Conservation (phyloP, 2,797 vertebrate genomes). For the Sphaeramia orbicularis region DNA sequence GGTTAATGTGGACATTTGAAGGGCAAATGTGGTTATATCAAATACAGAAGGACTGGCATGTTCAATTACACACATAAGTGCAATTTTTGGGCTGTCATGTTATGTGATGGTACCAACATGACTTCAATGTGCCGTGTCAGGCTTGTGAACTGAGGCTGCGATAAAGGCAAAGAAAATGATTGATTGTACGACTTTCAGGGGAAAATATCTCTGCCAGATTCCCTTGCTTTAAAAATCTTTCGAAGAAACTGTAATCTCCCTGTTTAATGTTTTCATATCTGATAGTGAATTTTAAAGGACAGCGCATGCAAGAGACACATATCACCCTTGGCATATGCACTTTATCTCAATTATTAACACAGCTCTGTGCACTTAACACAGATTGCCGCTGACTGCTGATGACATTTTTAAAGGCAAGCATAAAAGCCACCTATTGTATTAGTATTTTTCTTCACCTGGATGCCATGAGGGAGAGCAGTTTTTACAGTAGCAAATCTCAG, state of each 20-base stretch:
- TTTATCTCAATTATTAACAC: constrained; percentile 63
- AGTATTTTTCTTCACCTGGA: constrained; percentile 64
- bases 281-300: constrained; percentile 30
- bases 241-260: constrained; percentile 47
- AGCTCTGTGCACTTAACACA: constrained; percentile 29
- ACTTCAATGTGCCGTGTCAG: constrained; percentile 59
- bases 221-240: constrained; percentile 30
- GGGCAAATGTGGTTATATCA: constrained; percentile 56
- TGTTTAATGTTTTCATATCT: constrained; percentile 45
- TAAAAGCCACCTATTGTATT: constrained; percentile 57
- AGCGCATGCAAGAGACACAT: constrained; percentile 13
- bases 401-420: constrained; percentile 51
- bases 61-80: constrained; percentile 57
- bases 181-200: constrained; percentile 56
- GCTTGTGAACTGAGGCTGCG: constrained; percentile 31
- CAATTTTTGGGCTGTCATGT: constrained; percentile 55
- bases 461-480: constrained; percentile 51
- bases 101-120: constrained; percentile 56
- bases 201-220: constrained; percentile 49
- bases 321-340: constrained; percentile 27
- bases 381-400: constrained; percentile 50
- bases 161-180: constrained; percentile 57
- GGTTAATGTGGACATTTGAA: constrained; percentile 66
- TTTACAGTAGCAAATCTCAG: constrained; percentile 75
- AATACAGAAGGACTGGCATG: constrained; percentile 46